These are phyloP conservation scores for Mustela lutreola DNA, from an alignment of 2,113 vertebrate species.

Conservation along the genomic window DNA sequence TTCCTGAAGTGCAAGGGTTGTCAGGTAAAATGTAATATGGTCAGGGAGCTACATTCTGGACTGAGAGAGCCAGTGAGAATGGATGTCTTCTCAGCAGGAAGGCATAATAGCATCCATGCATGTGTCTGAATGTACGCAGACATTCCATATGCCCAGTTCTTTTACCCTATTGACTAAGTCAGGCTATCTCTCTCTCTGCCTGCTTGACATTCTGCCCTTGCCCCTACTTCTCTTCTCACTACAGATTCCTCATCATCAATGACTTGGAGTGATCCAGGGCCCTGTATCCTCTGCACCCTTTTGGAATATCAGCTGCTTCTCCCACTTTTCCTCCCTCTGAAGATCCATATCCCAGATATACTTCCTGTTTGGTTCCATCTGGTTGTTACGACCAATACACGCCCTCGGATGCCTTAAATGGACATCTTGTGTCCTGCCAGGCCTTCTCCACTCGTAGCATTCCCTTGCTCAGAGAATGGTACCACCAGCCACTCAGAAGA, in stretches of 20 bases:
- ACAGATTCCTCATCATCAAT: not conserved
- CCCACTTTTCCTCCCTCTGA: not conserved
- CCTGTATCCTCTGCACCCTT: not conserved
- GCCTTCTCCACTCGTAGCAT: not conserved
- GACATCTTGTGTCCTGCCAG: not conserved
- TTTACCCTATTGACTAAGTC: not conserved
- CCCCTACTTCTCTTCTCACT: not conserved
- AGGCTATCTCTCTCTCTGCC: not conserved
- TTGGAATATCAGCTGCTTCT: not conserved
- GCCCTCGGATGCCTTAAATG: not conserved
- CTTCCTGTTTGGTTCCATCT: not conserved
- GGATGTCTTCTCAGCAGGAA: constrained; percentile 50
- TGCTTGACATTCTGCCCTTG: not conserved
- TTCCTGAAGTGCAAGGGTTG: constrained; percentile 47
- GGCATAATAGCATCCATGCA: constrained; percentile 9
- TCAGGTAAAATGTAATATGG: constrained; percentile 50
- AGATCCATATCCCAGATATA: not conserved
- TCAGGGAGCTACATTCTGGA: constrained; percentile 35
- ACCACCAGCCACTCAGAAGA: not conserved
- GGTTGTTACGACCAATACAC: not conserved
- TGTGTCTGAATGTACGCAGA: not conserved
- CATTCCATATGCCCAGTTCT: not conserved
- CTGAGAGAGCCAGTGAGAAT: constrained; percentile 23
- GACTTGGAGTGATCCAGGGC: not conserved
- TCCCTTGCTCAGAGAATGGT: not conserved